Evolutionary conservation across 2,797 vertebrate species (phyloP), one percentile per base, ranked within the genome.

Genomic region (Halcyon smyrnensis): DNA sequence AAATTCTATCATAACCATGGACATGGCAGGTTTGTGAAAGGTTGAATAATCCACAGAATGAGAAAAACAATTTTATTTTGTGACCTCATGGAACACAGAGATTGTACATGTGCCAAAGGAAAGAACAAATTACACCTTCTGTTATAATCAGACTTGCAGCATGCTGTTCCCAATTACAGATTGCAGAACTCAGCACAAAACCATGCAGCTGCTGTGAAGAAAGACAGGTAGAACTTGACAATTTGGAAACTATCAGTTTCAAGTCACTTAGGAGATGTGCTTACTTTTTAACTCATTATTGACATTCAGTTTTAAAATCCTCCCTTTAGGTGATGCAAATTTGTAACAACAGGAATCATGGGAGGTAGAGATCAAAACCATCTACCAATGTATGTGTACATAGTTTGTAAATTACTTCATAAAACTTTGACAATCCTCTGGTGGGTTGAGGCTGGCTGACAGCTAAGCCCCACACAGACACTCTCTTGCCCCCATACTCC

Each of bases 21-120:
- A 87, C 71, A 63, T 91, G 36, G 37, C 30, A 92, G 30, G 34
- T 41, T 54, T 82, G 60, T 90, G 95, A 96, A 93, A 87, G 62
- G 57, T n/a, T 76, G 32, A 54, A 84, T 92, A 93, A 94, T 89
- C 89, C 93, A 90, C 60, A 78, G 93, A 85, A 36, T 30, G 79
- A 74, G 56, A 86, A 89, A 92, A 90, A 25, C 43, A 89, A 64
- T 77, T 95, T 83, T 34, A 15, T 67, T 91, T 94, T 59, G 59
- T 79, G 60, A 77, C 63, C 73, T 94, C 87, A 78, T 39, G 64
- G 45, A 92, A 53, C 37, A 60, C 13, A 92, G 84, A 76, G 88
- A 83, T 74, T 95, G 56, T 87, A 36, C 73, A 27, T 39, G 70
- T 68, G n/a, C 59, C 63, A 93, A 81, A 84, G 30, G 37, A 34